Evolutionary conservation across 1,140 invertebrate genomes (phyloP).

Genomic region (Eubasilissa regina): DNA sequence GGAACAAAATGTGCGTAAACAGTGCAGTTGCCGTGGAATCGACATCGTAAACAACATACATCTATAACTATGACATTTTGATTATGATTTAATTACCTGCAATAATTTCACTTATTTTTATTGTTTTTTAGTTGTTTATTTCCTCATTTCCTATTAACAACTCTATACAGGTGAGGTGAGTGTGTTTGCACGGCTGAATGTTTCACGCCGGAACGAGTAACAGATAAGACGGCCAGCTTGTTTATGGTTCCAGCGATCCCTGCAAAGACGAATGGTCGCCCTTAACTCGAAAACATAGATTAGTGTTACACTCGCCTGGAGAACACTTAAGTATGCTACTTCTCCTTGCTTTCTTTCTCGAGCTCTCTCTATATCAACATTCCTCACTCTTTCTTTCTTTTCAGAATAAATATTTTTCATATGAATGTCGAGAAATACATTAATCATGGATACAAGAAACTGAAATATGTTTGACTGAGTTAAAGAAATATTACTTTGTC

Average conservation of each 20-base stretch:
- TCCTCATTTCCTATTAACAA: neutral
- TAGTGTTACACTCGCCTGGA: constrained; percentile 19
- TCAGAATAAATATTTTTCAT: constrained; percentile 18
- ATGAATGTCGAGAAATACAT: constrained; percentile 12
- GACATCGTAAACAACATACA: too few relatives aligned
- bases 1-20: too few relatives aligned
- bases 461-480: too few relatives aligned
- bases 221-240: constrained; percentile 33
- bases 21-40: too few relatives aligned
- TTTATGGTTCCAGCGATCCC: constrained; percentile 26
- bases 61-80: too few relatives aligned
- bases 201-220: neutral
- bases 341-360: neutral
- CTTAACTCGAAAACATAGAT: constrained; percentile 35
- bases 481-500: too few relatives aligned
- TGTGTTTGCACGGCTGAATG: constrained; percentile 4
- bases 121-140: too few relatives aligned
- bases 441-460: constrained; percentile 3
- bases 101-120: too few relatives aligned
- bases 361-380: neutral
- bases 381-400: neutral
- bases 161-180: neutral
- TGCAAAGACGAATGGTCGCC: constrained; percentile 25
- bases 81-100: too few relatives aligned
- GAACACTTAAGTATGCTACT: constrained; percentile 3